Evolutionary conservation across 1,140 invertebrate species (phyloP), one percentile per base, ranked within the genome.

Genomic region (Chionoecetes opilio): DNA sequence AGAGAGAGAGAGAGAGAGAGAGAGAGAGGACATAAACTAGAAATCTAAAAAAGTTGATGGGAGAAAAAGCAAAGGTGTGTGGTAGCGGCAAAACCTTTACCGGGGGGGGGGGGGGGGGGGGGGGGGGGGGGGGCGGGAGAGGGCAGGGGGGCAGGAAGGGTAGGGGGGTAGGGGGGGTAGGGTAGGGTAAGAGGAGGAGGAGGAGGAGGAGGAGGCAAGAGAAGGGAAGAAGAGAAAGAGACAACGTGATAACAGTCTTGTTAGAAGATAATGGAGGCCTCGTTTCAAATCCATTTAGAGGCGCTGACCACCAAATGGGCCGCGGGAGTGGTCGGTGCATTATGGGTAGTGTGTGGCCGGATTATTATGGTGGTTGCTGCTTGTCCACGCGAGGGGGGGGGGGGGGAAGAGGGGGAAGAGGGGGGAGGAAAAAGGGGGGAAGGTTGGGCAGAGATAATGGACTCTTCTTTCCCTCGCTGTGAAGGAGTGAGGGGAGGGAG

Each of bases 271-370:
- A 94, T 94, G 93, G 88, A n/a, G 29, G 26, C 88, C 93, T 94
- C 93, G 93, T 94, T 94, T 94, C 93, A 91, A 94, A 94, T 94
- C 93, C 93, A 94, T 94, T 94, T 94, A 94, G 87, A 94, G 93
- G 35, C 93, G 38, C 93, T 94, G 93, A 94, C 93, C 93, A 94
- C 35, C 75, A 94, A 85, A 91, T 90, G 93, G 88, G 87, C 87
- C 75, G 37, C 46, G 93, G 75, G 93, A 94, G 93, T 90, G 88
- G 34, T 75, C 32, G 37, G 87, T 91, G 87, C 93, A 94, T 94
- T 94, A 94, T 91, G 88, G 93, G 88, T 91, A 91, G 90, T 94
- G 90, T 94, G 93, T 94, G 53, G 41, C 37, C 38, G 85, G 93
- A 37, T 94, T 82, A 82, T 90, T 75, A 94, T 82, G 87, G 53